Evolutionary conservation across 2,113 vertebrate genomes (phyloP), one percentile per base, ranked within the genome.

Genomic region (Hyaena hyaena): DNA sequence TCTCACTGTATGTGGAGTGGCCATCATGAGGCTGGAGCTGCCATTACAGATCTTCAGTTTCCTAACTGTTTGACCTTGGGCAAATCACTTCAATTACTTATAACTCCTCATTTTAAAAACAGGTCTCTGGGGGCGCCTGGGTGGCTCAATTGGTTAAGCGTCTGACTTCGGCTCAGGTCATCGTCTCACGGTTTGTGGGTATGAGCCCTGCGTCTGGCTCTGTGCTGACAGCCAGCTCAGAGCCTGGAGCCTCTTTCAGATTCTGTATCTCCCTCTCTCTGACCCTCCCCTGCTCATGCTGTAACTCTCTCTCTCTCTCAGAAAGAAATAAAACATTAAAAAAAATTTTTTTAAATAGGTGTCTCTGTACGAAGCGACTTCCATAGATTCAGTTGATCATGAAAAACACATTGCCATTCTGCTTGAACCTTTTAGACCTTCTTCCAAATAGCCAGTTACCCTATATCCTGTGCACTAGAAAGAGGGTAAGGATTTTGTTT

Each of bases 401-500:
- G 58, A 81, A 95, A 92, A 14, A 10, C 35, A n/a, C 2, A 2
- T 2, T 1, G 43, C 21, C 4, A 10, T 71, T 95, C 63, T 48
- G 3, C 48, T 19, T 76, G 83, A 87, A 58, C 4, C 33, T 93
- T 87, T 90, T 10, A 74, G 21, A 21, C 15, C 11, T 92, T 95
- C 58, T 76, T 96, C 5, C n/a, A 11, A 16, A 45, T 45, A 97
- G 19, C 43, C 43, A 76, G 23, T 80, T 92, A 33, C 24, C 88
- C 33, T 53, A 0, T 6, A 31, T 63, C 35, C 50, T 81, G 65
- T 80, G 35, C 39, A 31, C 69, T 68, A 61, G 80, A 88, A 88
- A 28, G 33, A 85, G 43, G 39, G 53, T 74, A 77, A 96, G 85
- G 84, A 98, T 97, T 96, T 97, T 77, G 81, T 96, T 96, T 96